Conservation (phyloP, 2,888 invertebrate species). For the Coecobrya sp. region DNA sequence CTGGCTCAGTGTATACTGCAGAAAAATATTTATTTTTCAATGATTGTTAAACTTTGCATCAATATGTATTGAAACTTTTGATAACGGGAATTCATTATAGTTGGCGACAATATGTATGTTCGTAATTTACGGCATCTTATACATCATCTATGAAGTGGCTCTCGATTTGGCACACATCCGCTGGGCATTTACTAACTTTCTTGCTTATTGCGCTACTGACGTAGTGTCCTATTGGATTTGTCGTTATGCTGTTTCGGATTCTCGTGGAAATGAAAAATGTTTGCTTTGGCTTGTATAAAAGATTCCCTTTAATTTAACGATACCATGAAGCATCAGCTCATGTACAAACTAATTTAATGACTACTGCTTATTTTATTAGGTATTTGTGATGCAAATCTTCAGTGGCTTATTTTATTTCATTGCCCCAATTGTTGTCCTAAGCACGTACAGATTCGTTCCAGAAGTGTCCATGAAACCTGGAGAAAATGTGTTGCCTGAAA, state of each 20-base stretch:
- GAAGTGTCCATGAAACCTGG: background rate
- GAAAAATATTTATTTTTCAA: background rate
- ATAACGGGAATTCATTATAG: slow-evolving; percentile 1
- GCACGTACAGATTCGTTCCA: slow-evolving; percentile 34
- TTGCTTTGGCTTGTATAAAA: slow-evolving; percentile 32
- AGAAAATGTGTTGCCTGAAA: background rate
- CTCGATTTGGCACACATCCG: slow-evolving; percentile 51
- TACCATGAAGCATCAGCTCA: too few species aligned
- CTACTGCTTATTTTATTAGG: background rate
- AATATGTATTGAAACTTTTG: background rate
- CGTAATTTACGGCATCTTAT: slow-evolving; percentile 33
- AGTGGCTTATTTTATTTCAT: slow-evolving; percentile 38
- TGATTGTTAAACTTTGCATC: background rate
- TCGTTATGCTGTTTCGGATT: slow-evolving; percentile 25
- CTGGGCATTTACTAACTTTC: slow-evolving; percentile 47
- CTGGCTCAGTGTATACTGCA: background rate
- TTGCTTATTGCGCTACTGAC: slow-evolving; percentile 45
- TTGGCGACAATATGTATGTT: slow-evolving; percentile 30
- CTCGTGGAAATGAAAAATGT: background rate
- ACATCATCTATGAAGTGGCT: slow-evolving; percentile 51
- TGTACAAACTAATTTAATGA: too few species aligned
- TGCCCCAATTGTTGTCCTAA: slow-evolving; percentile 44
- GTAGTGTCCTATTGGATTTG: slow-evolving; percentile 63
- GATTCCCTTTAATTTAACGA: background rate
- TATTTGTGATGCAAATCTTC: background rate